Evolutionary conservation across 2,113 vertebrate species (phyloP), one percentile per base, ranked within the genome.

Genomic region (Struthidea cinerea): DNA sequence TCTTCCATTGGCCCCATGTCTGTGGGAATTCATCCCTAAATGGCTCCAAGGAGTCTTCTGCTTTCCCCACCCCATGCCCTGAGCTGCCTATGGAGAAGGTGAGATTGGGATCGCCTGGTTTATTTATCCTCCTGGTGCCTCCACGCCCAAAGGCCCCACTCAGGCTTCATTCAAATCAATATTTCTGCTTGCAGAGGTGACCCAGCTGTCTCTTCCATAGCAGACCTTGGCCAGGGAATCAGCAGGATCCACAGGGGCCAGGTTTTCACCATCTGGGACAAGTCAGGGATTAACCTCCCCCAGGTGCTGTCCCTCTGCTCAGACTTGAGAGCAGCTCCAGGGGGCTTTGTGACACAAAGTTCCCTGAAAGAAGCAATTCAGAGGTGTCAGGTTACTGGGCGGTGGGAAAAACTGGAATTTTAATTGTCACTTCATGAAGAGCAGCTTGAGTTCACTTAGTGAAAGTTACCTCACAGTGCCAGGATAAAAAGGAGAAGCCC

Each of bases 161-260:
- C 11, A 35, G 35, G 2, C 20, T 26, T 11, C 32, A 7, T 11
- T 57, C 47, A 37, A 0, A 32, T 44, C 10, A 1, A 0, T 13
- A 16, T 71, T 90, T 41, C 32, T 85, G 44, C 23, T 37, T 21
- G 26, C 42, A n/a, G 1, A 50, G 20, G 26, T 52, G 55, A 21
- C 13, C 20, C 33, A 26, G 83, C 53, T 10, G 0, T 11, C 24
- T 50, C 28, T 16, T 37, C 71, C 56, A 5, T 0, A 9, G 53
- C 13, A 49, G 28, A 26, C 7, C 49, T 15, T 22, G 33, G 24
- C 37, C 75, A 67, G 42, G 42, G 28, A 26, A 9, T 16, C 5
- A 16, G 16, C 27, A 41, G 68, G 9, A 61, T 22, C 52, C 39
- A 13, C n/a, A 13, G 13, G 65, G 32, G 12, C 24, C 65, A 27